A percentile compares a stretch with the other conserved stretches of the same genome.
Conservation (phyloP, 2,113 vertebrate species). For the Reinhardtius hippoglossoides region DNA sequence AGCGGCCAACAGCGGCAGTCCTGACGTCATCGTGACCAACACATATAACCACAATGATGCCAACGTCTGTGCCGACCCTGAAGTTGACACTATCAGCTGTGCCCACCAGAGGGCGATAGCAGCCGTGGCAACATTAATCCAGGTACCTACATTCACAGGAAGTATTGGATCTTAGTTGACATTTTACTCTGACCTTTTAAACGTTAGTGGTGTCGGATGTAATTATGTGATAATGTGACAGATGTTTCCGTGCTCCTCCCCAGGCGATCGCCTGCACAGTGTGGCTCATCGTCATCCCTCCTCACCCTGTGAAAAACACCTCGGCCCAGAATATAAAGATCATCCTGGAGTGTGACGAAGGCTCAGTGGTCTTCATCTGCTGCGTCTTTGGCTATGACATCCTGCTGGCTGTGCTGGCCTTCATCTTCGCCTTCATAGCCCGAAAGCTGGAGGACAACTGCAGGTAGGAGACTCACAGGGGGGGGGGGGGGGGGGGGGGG, state of each 20-base stretch:
- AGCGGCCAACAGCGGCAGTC: constrained; percentile 65
- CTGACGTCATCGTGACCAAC: constrained; percentile 73
- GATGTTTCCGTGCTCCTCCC: neutral
- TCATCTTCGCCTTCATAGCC: constrained; percentile 84
- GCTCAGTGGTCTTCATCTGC: constrained; percentile 87
- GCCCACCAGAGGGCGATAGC: constrained; percentile 81
- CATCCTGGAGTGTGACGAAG: constrained; percentile 87
- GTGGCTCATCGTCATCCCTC: constrained; percentile 84
- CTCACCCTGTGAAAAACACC: constrained; percentile 84
- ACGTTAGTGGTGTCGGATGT: neutral
- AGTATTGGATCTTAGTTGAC: neutral
- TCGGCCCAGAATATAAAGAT: constrained; percentile 87
- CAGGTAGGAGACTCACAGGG: constrained; percentile 60
- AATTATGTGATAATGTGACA: neutral
- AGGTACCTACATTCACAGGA: constrained; percentile 46
- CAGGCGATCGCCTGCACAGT: constrained; percentile 81
- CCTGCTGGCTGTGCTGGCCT: constrained; percentile 85
- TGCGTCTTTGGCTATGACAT: constrained; percentile 85
- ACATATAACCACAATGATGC: constrained; percentile 22
- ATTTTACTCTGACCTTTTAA: neutral
- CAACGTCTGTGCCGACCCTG: constrained; percentile 32
- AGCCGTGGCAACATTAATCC: constrained; percentile 71
- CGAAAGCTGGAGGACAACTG: constrained; percentile 87
- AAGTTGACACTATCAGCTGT: constrained; percentile 68
- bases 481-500: too few relatives aligned